Base-by-base conservation (phyloP, 1,140 invertebrate species). In the Drosophila prosaltans region DNA sequence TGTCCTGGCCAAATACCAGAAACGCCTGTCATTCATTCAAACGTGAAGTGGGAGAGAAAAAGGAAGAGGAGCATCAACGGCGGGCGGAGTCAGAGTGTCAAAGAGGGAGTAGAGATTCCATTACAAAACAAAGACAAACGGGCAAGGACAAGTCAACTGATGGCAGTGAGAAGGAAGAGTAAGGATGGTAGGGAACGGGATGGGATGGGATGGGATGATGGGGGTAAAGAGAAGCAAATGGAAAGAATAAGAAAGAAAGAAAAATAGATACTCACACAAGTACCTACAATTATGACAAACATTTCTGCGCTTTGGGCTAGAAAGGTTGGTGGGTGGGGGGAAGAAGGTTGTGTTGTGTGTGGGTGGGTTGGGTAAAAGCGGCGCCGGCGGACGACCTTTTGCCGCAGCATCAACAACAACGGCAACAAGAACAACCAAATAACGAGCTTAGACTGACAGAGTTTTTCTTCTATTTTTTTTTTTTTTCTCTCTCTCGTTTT, bases 261-360 rank as follows among this genome's bases (percentile, higher is more conserved):
- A 24, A 11, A 43, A 62, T 43, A 62, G 60, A 62, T 30, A 67
- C 64, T 74, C 77, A 69, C 78, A 69, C 78, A 85, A 85, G 82
- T 79, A 89, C 86, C 76, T 55, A 80, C 83, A 88, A 88, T 88
- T 88, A 88, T 88, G 83, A 80, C 80, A 88, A 88, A 83, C 84
- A 88, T 89, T 79, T 81, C 77, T 75, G 45, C 41, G 48, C 61
- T 64, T 48, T 68, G 64, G 73, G 51, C 67, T 65, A 48, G 43
- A 21, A 26, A 30, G 11, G 58, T 3, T 16, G 16, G 16, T 16
- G 16, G 48, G 30, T 9, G 9, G 54, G 2, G 28, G 54, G 48
- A 48, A 32, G 32, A 54, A 64, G 48, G 21, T 40, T 21, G 55
- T n/a, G 11, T 26, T 28, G 43, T 30, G 57, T 11, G 48, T 9